Evolutionary conservation across 2,888 invertebrate species (phyloP).

Genomic region (Heliconius ismenius): DNA sequence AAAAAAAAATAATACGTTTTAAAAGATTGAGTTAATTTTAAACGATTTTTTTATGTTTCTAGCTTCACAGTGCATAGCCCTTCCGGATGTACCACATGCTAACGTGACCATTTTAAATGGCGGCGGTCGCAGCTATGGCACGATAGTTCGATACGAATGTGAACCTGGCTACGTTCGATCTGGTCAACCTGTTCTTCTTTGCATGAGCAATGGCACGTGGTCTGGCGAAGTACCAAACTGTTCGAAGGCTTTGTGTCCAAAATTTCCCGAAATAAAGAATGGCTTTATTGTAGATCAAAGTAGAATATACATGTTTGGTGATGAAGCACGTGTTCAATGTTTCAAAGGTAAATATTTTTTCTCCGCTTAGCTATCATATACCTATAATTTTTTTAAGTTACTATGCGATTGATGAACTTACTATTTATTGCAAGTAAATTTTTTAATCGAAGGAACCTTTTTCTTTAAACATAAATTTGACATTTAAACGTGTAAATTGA

Average conservation of each 20-base stretch:
- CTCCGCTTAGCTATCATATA: no score
- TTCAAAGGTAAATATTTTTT: conserved; percentile 81
- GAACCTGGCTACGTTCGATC: conserved; percentile 94
- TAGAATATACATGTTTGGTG: conserved; percentile 90
- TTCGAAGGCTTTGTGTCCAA: conserved; percentile 87
- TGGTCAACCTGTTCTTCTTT: conserved; percentile 94
- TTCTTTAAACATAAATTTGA: no score
- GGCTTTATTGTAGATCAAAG: conserved; percentile 92
- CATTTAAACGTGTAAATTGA: no score
- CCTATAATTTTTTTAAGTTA: no score
- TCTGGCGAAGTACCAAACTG: conserved; percentile 95
- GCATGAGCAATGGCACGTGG: conserved; percentile 98
- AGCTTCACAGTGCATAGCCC: conserved; percentile 95
- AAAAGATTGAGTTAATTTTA: neutral
- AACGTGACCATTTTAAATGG: conserved; percentile 93
- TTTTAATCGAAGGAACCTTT: no score
- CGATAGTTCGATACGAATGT: conserved; percentile 95
- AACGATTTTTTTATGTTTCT: conserved; percentile 34
- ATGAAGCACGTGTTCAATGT: conserved; percentile 95
- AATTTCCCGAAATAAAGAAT: conserved; percentile 90
- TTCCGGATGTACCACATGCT: conserved; percentile 93
- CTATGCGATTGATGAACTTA: no score
- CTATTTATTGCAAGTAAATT: no score
- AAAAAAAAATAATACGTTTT: neutral
- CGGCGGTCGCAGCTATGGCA: conserved; percentile 95